Percentiles rank a stretch among this genome's conserved stretches.
Conservation (phyloP, 2,797 vertebrate species). For the Arctocebus calabarensis region DNA sequence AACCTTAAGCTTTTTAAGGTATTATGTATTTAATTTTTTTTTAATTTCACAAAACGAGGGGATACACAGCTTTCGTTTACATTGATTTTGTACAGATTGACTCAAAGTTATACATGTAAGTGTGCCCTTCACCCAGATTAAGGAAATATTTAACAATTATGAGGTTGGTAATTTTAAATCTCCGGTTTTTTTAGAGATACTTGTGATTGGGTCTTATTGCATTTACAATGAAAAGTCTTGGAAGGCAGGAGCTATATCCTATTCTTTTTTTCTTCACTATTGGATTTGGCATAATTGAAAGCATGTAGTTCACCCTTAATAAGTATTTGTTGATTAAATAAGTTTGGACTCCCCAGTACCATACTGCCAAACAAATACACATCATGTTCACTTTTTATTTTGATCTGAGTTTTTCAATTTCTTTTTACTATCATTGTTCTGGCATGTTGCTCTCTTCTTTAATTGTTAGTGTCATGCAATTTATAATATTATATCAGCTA, state of each 20-base stretch:
- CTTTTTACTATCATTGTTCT: slow-evolving; percentile 32
- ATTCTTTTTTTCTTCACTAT: background rate
- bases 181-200: background rate
- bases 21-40: background rate
- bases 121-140: background rate
- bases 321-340: slow-evolving; percentile 54
- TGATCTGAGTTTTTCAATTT: slow-evolving; percentile 31
- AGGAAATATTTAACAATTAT: background rate
- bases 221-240: background rate
- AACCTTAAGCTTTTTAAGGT: background rate
- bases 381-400: background rate
- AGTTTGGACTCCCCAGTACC: background rate
- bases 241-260: background rate
- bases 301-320: background rate
- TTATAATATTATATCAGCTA: slow-evolving; percentile 34
- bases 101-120: too few relatives aligned
- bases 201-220: slow-evolving; percentile 12
- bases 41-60: too few relatives aligned
- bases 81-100: too few relatives aligned
- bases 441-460: slow-evolving; percentile 18
- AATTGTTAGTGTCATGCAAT: slow-evolving; percentile 18
- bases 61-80: too few relatives aligned
- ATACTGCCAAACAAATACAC: background rate
- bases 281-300: background rate
- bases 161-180: background rate